Evolutionary conservation across 2,113 vertebrate genomes (phyloP).

Genomic region (Paedocypris sp.): DNA sequence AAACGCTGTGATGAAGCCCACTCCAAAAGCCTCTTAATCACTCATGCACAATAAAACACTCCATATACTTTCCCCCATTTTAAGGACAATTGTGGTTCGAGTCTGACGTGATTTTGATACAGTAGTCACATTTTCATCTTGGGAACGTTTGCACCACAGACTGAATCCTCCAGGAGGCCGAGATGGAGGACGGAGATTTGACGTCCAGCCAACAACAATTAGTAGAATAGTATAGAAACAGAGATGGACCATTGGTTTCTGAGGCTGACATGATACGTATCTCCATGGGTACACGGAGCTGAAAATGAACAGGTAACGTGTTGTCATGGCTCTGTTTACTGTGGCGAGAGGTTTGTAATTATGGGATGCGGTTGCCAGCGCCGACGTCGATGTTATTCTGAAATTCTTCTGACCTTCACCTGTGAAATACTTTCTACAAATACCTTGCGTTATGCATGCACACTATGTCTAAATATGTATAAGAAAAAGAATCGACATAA

Average conservation of each 20-base stretch:
- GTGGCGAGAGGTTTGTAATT: constrained; percentile 15
- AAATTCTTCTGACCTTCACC: constrained; percentile 1
- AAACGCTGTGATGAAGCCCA: neutral
- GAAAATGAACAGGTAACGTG: constrained; percentile 16
- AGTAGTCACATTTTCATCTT: constrained; percentile 10
- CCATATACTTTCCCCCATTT: no score
- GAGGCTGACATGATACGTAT: constrained; percentile 5
- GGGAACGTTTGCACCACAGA: neutral
- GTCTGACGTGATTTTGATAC: constrained; percentile 12
- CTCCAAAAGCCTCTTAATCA: constrained; percentile 20
- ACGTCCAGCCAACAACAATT: constrained; percentile 48
- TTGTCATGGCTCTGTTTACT: constrained; percentile 8
- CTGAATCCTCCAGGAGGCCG: constrained; percentile 23
- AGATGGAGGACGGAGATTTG: constrained; percentile 33
- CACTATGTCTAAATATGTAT: no score
- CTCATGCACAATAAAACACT: no score
- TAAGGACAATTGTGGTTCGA: constrained; percentile 3
- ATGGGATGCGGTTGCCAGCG: neutral
- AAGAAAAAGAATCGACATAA: no score
- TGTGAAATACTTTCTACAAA: neutral
- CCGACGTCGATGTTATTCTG: constrained; percentile 1
- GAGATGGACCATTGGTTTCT: constrained; percentile 43
- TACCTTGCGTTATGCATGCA: no score
- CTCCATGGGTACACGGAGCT: constrained; percentile 4
- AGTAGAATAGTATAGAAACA: constrained; percentile 43